Percentiles rank a stretch among this genome's conserved stretches.
phyloP scores from a whole-genome alignment of 2,113 vertebrate species.

The Apistogramma diplotaenia region DNA sequence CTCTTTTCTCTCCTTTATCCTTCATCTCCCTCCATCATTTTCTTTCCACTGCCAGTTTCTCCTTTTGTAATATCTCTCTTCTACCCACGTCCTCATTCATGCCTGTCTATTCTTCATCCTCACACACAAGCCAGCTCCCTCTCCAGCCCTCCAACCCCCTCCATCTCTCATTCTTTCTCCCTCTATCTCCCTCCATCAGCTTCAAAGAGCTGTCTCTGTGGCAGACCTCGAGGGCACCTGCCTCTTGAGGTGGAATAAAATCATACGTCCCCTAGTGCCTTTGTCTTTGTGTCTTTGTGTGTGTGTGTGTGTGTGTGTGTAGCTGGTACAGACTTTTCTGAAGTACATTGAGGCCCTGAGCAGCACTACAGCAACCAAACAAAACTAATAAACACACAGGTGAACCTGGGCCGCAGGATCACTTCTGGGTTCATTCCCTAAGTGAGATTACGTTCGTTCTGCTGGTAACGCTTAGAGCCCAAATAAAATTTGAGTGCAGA shows the following conservation, averaged over 20 bases:
- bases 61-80: slow-evolving; percentile 15
- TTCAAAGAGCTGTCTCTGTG: slow-evolving; percentile 68
- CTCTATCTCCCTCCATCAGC: slow-evolving; percentile 63
- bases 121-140: not conserved
- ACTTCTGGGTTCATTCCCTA: not conserved
- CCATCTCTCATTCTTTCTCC: not conserved
- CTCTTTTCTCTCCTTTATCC: slow-evolving; percentile 19
- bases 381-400: slow-evolving; percentile 35
- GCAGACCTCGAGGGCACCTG: slow-evolving; percentile 62
- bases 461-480: slow-evolving; percentile 8
- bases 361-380: slow-evolving; percentile 29
- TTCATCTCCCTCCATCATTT: slow-evolving; percentile 31
- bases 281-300: not conserved
- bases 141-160: not conserved
- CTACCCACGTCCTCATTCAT: slow-evolving; percentile 18
- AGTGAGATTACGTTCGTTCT: slow-evolving; percentile 19
- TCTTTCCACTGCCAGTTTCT: slow-evolving; percentile 10
- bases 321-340: slow-evolving; percentile 18
- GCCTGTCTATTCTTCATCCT: not conserved
- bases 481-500: slow-evolving; percentile 7
- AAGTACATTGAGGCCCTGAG: slow-evolving; percentile 17
- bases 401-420: not conserved
- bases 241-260: slow-evolving; percentile 70
- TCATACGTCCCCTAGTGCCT: slow-evolving; percentile 29
- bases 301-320: slow-evolving; percentile 7